A percentile compares a stretch with the other conserved stretches of the same genome.
Conservation (phyloP, 2,888 invertebrate species). For the Macaria notata region DNA sequence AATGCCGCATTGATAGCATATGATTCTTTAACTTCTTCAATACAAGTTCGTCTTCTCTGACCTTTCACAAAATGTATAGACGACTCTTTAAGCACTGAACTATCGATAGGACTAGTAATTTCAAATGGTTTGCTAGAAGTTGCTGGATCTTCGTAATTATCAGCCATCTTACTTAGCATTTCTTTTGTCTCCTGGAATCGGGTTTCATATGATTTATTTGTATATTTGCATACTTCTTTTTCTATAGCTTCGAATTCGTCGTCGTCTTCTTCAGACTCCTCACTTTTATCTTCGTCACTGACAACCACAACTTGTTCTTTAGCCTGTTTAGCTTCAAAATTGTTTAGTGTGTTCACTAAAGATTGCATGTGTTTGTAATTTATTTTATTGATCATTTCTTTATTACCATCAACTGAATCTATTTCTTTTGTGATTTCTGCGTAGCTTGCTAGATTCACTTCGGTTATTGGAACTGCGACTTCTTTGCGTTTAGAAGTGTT, state of each 20-base stretch:
- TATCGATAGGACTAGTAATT: slow-evolving; percentile 27
- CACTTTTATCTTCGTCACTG: slow-evolving; percentile 30
- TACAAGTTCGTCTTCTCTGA: slow-evolving; percentile 45
- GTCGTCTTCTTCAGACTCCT: slow-evolving; percentile 45
- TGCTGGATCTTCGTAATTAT: slow-evolving; percentile 54
- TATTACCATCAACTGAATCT: slow-evolving; percentile 53
- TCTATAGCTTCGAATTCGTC: slow-evolving; percentile 66
- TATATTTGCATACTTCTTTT: slow-evolving; percentile 64
- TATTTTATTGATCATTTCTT: slow-evolving; percentile 53
- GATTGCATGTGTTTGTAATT: slow-evolving; percentile 67
- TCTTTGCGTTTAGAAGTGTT: slow-evolving; percentile 45
- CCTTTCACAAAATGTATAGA: slow-evolving; percentile 56
- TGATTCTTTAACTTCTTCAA: slow-evolving; percentile 58
- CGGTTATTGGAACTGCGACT: slow-evolving; percentile 55
- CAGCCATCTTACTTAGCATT: slow-evolving; percentile 66
- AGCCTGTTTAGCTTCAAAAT: slow-evolving; percentile 45
- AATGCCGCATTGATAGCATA: slow-evolving; percentile 65
- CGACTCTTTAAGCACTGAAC: slow-evolving; percentile 59
- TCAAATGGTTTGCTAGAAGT: slow-evolving; percentile 27
- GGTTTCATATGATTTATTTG: slow-evolving; percentile 69
- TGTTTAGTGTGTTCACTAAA: slow-evolving; percentile 52
- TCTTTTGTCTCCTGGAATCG: slow-evolving; percentile 70
- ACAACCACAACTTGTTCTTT: slow-evolving; percentile 22
- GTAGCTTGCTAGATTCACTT: slow-evolving; percentile 56
- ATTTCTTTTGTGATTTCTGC: slow-evolving; percentile 56